Conservation (phyloP, 2,797 vertebrate genomes). For the Kryptopterus vitreolus region DNA sequence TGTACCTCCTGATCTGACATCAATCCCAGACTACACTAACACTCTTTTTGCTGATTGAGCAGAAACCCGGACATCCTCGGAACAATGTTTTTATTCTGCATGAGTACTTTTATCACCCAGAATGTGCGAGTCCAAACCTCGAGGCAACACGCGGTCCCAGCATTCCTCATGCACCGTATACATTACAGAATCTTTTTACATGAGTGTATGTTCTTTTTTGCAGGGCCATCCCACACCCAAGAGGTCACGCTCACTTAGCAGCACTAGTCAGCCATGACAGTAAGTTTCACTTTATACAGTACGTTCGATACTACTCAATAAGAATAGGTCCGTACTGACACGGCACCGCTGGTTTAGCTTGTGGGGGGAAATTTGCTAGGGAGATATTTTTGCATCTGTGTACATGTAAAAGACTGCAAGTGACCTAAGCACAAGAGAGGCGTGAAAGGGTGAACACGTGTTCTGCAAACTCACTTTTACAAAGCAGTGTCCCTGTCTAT, state of each 20-base stretch:
- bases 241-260: slow-evolving; percentile 94
- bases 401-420: background rate
- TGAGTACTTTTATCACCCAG: too few species aligned
- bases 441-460: background rate
- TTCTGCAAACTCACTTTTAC: slow-evolving; percentile 7
- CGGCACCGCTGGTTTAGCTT: background rate
- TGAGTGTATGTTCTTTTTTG: slow-evolving; percentile 43
- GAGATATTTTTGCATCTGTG: background rate
- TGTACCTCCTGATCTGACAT: background rate
- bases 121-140: background rate
- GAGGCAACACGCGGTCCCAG: background rate
- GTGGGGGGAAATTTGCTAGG: background rate
- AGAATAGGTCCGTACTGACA: background rate
- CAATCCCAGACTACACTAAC: background rate
- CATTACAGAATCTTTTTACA: background rate
- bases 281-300: slow-evolving; percentile 67
- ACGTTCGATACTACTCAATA: background rate
- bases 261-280: slow-evolving; percentile 96
- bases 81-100: background rate
- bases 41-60: background rate
- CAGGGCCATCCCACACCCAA: slow-evolving; percentile 94
- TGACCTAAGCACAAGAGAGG: too few species aligned
- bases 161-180: background rate
- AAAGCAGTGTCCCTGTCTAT: background rate
- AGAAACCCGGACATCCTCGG: background rate